Base-by-base conservation (phyloP, 2,888 invertebrate species). In the Acholoe squamosa region DNA sequence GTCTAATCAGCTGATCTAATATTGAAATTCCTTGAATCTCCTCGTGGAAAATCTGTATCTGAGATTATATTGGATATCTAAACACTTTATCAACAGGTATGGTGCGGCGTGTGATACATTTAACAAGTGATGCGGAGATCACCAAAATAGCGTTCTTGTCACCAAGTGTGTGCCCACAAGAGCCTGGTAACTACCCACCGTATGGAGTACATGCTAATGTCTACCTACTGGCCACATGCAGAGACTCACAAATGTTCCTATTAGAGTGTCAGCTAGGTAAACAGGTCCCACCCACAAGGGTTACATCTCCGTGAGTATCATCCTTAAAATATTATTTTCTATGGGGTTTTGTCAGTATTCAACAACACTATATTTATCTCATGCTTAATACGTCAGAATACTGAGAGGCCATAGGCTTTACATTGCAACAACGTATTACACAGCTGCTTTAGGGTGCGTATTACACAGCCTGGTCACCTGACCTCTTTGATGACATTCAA, bases 151-250 rank as follows among this genome's bases (percentile, higher is more conserved):
- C 34, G 7, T 86, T 91, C 34, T 89, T 91, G 14, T 51, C 90
- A n/a, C 91, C 91, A 12, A 89, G 80, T 77, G 71, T 91, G 33
- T 89, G 91, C 52, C 84, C 67, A 19, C 90, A 91, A 84, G 90
- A 89, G n/a, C n/a, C 67, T 52, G 91, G 84, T 19, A 84, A 31
- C 54, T 67, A 88, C 52, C 91, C 86, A 22, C 90, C 90, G 22
- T 92, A 91, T 61, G 88, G 77, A 19, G 89, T 89, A 19, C 52
- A 76, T 33, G 89, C 91, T 19, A 71, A 89, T 31, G 88, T 76
- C 51, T 91, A 90, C 77, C 71, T 92, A 33, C 76, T 91, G 25
- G 91, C 90, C 25, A 33, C 61, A 12, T 89, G 91, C 52, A 56
- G 54, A 7, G 89, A 91, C 56, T 89, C 91, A 25, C 77, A 86